Evolutionary conservation across 1,140 invertebrate genomes (phyloP), one percentile per base, ranked within the genome.

Genomic region (Brachionus rotundiformis): DNA sequence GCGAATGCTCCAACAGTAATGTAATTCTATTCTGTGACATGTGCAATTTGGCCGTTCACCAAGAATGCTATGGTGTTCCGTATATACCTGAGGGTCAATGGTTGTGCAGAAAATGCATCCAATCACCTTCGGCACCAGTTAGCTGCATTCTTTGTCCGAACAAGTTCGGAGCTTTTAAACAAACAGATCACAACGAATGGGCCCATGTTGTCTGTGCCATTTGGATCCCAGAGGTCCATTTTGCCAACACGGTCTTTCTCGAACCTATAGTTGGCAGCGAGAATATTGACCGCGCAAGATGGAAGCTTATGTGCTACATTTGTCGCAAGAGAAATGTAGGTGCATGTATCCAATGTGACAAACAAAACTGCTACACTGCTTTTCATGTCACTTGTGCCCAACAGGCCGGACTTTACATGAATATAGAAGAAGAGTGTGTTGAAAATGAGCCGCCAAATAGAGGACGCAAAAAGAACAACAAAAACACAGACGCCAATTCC

Each of bases 81-180:
- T 98, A 98, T 86, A 98, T 99, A 85, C 97, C 97, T 0, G 96
- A 98, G 88, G 96, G 96, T 19, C 96, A 98, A 86, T 99, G 97
- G 97, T 88, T 98, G 13, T 99, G 97, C 88, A 91, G 96, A 65
- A 86, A 92, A 33, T 99, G 97, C 88, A 88, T 98, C 4, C 94
- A 98, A 85, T 98, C 95, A 73, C 96, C 97, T 5, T 98, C 95
- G 3, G 89, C 94, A 81, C 93, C 95, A 8, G 96, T 98, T 0
- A 94, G 97, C 86, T 99, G 97, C 90, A 94, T 94, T 27, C 89
- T 99, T 4, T 99, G 97, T 89, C 96, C 97, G 0, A 98, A 98
- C 87, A 94, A 95, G 85, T 95, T 95, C 73, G 97, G 97, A 80
- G 97, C 97, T 54, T 98, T 99, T 84, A 99, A 99, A 88, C 96